Conservation (phyloP, 1,140 invertebrate species). For the Bicyclus anynana region DNA sequence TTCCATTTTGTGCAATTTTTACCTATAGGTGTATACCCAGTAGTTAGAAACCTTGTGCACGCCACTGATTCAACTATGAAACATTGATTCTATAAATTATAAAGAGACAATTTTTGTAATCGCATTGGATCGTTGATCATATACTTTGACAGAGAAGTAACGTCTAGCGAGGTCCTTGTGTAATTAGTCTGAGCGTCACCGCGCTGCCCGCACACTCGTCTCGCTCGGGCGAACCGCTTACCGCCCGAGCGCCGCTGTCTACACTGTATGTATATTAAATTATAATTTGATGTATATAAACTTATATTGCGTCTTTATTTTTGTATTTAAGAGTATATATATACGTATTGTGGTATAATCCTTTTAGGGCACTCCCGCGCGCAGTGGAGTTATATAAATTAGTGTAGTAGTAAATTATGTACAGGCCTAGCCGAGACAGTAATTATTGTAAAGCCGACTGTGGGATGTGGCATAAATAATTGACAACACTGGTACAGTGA, state of each 20-base stretch:
- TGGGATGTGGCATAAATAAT: too few relatives aligned
- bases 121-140: too few relatives aligned
- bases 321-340: slow-evolving; percentile 51
- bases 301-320: slow-evolving; percentile 51
- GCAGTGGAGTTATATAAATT: slow-evolving; percentile 34
- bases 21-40: too few relatives aligned
- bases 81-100: too few relatives aligned
- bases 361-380: slow-evolving; percentile 9
- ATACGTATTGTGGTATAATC: slow-evolving; percentile 26
- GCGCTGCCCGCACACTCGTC: slow-evolving; percentile 15
- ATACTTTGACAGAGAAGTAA: too few relatives aligned
- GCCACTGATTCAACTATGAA: too few relatives aligned
- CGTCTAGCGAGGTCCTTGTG: neutral
- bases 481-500: too few relatives aligned
- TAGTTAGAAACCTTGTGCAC: too few relatives aligned
- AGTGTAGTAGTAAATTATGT: slow-evolving; percentile 32
- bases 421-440: slow-evolving; percentile 43
- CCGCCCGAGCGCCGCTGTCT: slow-evolving; percentile 21
- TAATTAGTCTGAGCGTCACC: too few relatives aligned
- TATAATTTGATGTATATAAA: slow-evolving; percentile 68
- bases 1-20: too few relatives aligned
- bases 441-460: neutral
- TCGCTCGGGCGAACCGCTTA: neutral
- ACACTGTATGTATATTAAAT: slow-evolving; percentile 50
- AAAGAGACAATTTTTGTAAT: too few relatives aligned